Conservation (phyloP, 2,888 invertebrate genomes). For the Habrosyne pyritoides region DNA sequence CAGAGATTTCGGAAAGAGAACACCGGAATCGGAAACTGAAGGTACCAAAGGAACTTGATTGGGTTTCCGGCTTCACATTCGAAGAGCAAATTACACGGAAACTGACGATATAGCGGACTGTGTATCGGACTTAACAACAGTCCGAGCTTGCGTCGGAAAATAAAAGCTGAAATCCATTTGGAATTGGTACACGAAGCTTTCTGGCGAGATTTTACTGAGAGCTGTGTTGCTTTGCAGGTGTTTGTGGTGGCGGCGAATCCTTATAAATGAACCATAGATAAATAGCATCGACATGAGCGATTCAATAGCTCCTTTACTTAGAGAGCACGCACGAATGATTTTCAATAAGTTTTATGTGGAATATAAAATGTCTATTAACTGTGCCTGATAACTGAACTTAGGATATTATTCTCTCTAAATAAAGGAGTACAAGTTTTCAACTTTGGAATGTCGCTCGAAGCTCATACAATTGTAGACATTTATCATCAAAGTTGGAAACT, state of each 20-base stretch:
- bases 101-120: conserved; percentile 29
- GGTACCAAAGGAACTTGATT: conserved; percentile 55
- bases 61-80: conserved; percentile 36
- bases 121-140: conserved; percentile 35
- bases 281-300: conserved; percentile 8
- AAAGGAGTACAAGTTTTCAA: conserved; percentile 19
- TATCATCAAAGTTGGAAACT: conserved; percentile 10
- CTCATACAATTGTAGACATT: conserved; percentile 10
- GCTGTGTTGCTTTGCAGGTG: conserved; percentile 43
- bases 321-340: conserved; percentile 21
- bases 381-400: neutral
- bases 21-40: conserved; percentile 62
- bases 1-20: conserved; percentile 77
- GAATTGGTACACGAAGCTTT: conserved; percentile 37
- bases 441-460: conserved; percentile 18
- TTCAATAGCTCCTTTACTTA: conserved; percentile 26
- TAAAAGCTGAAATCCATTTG: conserved; percentile 49
- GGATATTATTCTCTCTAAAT: neutral
- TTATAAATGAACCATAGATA: conserved; percentile 26
- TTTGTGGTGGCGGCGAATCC: conserved; percentile 33
- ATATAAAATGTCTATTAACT: neutral
- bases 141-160: conserved; percentile 34
- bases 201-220: conserved; percentile 27
- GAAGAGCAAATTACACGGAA: conserved; percentile 36
- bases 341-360: neutral